Percentiles rank a stretch among this genome's conserved stretches.
These are phyloP conservation scores for Nomada ruficornis DNA, from an alignment of 2,888 invertebrate species.

Conservation along the genomic window DNA sequence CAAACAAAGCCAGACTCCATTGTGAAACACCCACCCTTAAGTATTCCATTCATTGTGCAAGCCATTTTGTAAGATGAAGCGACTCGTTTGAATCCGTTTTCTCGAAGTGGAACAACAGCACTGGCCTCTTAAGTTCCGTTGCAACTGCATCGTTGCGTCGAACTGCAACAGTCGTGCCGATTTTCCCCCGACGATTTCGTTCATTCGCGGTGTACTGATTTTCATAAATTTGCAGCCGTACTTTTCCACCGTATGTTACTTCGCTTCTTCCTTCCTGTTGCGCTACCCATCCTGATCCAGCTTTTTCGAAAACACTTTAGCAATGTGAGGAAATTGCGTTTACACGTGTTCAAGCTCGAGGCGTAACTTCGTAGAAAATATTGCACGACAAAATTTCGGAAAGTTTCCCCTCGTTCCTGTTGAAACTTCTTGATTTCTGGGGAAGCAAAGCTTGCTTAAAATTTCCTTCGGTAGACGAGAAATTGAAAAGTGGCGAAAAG, in stretches of 20 bases:
- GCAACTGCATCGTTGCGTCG: constrained; percentile 17
- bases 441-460: neutral
- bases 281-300: neutral
- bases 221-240: constrained; percentile 26
- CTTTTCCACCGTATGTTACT: neutral
- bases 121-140: constrained; percentile 15
- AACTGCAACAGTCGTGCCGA: neutral
- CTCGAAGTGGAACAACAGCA: constrained; percentile 28
- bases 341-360: constrained; percentile 17
- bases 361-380: constrained; percentile 12
- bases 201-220: constrained; percentile 17
- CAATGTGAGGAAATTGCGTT: constrained; percentile 20
- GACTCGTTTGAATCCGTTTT: constrained; percentile 27
- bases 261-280: neutral
- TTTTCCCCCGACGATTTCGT: constrained; percentile 8
- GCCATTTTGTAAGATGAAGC: constrained; percentile 25
- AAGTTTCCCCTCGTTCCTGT: neutral
- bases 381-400: constrained; percentile 17
- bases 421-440: constrained; percentile 6
- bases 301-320: constrained; percentile 14
- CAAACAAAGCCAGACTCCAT: neutral
- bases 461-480: neutral
- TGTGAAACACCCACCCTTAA: constrained; percentile 19
- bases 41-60: constrained; percentile 12
- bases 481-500: neutral